Evolutionary conservation across 2,113 vertebrate genomes (phyloP).

Genomic region (Okapia johnstoni): DNA sequence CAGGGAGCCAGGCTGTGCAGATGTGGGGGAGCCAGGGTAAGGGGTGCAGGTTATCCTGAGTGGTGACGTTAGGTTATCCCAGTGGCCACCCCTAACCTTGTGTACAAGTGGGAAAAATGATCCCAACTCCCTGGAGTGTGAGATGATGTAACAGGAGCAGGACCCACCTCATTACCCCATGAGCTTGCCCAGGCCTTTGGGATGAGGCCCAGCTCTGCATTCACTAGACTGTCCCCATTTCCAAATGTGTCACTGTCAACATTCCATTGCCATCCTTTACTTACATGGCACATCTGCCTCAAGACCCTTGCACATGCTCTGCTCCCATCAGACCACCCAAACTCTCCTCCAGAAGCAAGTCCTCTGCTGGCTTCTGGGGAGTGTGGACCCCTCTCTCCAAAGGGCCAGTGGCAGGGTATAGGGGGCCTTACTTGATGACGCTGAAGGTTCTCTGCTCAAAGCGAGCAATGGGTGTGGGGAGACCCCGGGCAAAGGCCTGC

Average conservation of each 20-base stretch:
- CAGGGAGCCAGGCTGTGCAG: neutral
- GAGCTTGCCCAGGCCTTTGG: neutral
- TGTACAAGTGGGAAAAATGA: neutral
- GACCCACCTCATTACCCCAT: accelerated
- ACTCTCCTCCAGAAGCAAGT: neutral
- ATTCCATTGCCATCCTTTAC: accelerated
- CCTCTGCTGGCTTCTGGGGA: accelerated
- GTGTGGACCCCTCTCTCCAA: neutral
- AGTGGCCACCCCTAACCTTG: neutral
- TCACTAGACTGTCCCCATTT: neutral
- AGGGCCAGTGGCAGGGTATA: neutral
- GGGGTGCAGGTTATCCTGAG: neutral
- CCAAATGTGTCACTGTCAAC: neutral
- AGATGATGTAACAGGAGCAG: neutral
- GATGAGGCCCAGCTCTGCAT: neutral
- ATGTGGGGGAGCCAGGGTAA: neutral
- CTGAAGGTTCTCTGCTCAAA: constrained; percentile 91
- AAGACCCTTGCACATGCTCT: neutral
- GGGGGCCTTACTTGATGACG: constrained; percentile 83
- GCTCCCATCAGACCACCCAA: neutral
- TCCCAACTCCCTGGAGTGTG: neutral
- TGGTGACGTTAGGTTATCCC: neutral
- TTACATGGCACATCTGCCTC: neutral
- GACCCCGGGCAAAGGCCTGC: constrained; percentile 84
- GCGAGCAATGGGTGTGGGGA: constrained; percentile 83